Base-by-base conservation (phyloP, 2,888 invertebrate species). In the Caenorhabditis panamensis region DNA sequence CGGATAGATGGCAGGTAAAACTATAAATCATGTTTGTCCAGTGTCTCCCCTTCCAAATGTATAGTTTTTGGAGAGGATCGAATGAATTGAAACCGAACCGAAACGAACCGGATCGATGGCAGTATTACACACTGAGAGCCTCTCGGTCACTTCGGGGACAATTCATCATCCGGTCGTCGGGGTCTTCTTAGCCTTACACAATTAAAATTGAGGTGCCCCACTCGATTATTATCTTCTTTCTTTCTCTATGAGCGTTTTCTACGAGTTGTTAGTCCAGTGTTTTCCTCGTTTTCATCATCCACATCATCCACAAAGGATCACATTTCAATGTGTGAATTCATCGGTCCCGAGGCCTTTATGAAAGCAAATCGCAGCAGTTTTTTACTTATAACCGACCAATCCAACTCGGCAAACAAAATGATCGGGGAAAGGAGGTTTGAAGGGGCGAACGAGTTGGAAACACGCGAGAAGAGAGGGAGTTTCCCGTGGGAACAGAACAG, bases 1-100 rank as follows among this genome's bases (percentile, higher is more conserved):
- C 26, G 26, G 54, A 54, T 24, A 26, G 58, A 58, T 20, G 36
- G 26, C 18, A 49, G 47, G 58, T 58, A 69, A 61, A 31, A 56
- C 61, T 20, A 71, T 71, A 62, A 71, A 71, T 71, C 71, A 71
- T 71, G 62, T 71, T 69, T 61, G 69, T 37, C 64, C 53, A 64
- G 64, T 53, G 53, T 22, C 36, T 26, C 31, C 24, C 16, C 41
- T n/a, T 41, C 18, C 49, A 62, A 62, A 62, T 47, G 26, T 47
- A 28, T 28, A 49, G 49, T 51, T 63, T 36, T 36, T 47, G 47
- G 20, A 49, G 44, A 53, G 8, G 2, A 11, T 28, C 13, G 31
- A 37, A 37, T 2, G 2, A 20, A 18, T 3, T 6, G 31, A 11
- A 49, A 49, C 36, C 1, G 18, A 20, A 36, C 20, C 47, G 47